Percentiles rank a stretch among this genome's conserved stretches.
Conservation (phyloP, 2,113 vertebrate genomes). For the Psittacula cyanocephala region DNA sequence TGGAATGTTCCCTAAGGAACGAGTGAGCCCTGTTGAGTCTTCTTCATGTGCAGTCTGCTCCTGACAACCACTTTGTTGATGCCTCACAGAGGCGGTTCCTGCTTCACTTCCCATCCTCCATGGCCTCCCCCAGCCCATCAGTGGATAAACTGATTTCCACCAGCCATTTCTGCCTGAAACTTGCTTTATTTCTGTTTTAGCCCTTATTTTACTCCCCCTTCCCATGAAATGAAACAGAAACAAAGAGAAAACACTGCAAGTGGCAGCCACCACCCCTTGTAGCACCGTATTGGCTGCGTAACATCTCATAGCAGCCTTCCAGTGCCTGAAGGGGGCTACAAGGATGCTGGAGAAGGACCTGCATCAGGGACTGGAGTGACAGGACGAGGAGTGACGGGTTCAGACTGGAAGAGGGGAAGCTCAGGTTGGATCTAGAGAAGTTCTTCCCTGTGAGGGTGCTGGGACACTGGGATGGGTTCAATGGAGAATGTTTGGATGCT, state of each 20-base stretch:
- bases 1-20: not conserved
- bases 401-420: not conserved
- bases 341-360: not conserved
- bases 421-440: not conserved
- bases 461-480: not conserved
- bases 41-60: not conserved
- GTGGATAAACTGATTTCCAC: rapidly evolving
- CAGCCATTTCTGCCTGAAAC: not conserved
- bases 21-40: rapidly evolving
- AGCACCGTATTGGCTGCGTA: not conserved
- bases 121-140: not conserved
- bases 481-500: not conserved
- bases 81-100: not conserved
- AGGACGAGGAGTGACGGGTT: not conserved
- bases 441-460: not conserved
- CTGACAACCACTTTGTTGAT: not conserved
- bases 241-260: not conserved
- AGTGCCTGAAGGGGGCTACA: not conserved
- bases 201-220: not conserved
- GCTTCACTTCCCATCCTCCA: not conserved
- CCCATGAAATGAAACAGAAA: not conserved
- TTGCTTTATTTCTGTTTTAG: not conserved
- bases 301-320: not conserved
- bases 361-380: not conserved
- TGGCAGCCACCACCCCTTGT: not conserved